Evolutionary conservation across 1,140 invertebrate genomes (phyloP), one percentile per base, ranked within the genome.

Genomic region (Caenorhabditis latens): DNA sequence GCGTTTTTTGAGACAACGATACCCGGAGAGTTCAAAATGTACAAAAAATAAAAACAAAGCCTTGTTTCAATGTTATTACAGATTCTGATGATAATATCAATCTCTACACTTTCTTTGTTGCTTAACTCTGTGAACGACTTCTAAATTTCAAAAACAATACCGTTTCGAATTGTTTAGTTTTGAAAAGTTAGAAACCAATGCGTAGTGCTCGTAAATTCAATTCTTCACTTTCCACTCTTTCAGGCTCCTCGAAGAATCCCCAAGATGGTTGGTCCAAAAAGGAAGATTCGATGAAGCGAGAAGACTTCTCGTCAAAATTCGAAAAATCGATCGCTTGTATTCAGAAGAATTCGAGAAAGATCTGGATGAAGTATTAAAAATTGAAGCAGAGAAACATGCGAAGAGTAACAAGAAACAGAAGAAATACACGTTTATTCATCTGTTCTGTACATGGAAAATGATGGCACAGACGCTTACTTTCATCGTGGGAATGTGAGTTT

Each of bases 391-490:
- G 46, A 63, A 75, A 42, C 84, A 75, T 5, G 43, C 55, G 48
- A 75, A 40, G 1, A 75, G 46, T 16, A 53, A 40, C 5, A 75
- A 75, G 24, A 86, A 86, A 42, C 13, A 42, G 19, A 71, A 86
- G 48, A 67, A 86, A 50, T 86, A 86, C 57, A 53, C 48, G 24
- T 86, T 86, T 58, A 67, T 75, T 43, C 84, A 86, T 53, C 42
- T 86, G 46, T 86, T 86, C 84, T 86, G 75, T 42, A 86, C 84
- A 13, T 86, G 84, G 84, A 75, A 86, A 57, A 75, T 86, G 50
- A 75, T 75, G 7, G 32, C 84, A 0, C 75, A 75, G 9, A 86
- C 84, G 5, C 7, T 86, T 7, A 75, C 75, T 32, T 50, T 86
- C 50, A 75, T 53, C 19, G 32, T 86, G n/a, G 75, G 84, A 53